Evolutionary conservation across 2,888 invertebrate species (phyloP).

Genomic region (Coelinius sp.): DNA sequence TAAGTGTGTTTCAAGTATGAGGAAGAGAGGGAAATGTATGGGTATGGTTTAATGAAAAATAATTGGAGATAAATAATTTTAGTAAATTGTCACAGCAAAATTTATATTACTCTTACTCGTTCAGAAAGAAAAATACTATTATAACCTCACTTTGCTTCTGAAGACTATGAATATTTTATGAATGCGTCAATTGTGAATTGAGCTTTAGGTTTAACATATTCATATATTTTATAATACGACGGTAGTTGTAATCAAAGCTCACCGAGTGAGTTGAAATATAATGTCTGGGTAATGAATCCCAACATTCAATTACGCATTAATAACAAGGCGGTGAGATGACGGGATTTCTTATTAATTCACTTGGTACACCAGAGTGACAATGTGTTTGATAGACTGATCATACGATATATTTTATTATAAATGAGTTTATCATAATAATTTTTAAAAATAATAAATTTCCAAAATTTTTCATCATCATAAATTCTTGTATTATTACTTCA

Average conservation of each 20-base stretch:
- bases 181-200: not conserved
- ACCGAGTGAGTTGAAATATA: conserved; percentile 49
- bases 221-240: not conserved
- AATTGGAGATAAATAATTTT: conserved; percentile 18
- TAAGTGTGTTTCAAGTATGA: too few relatives aligned
- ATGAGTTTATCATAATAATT: too few relatives aligned
- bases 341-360: conserved; percentile 56
- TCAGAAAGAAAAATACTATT: too few relatives aligned
- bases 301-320: conserved; percentile 62
- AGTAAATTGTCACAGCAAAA: conserved; percentile 29
- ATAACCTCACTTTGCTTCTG: too few relatives aligned
- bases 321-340: conserved; percentile 55
- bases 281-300: conserved; percentile 59
- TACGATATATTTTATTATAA: conserved; percentile 1
- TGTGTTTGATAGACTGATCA: conserved; percentile 31
- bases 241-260: not conserved
- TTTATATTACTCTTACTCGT: conserved; percentile 14
- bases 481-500: too few relatives aligned
- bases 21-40: not conserved
- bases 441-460: too few relatives aligned
- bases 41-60: not conserved
- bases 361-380: conserved; percentile 29
- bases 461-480: too few relatives aligned
- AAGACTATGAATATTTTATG: too few relatives aligned
- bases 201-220: not conserved